Evolutionary conservation across 2,113 vertebrate genomes (phyloP), one percentile per base, ranked within the genome.

Genomic region (Sinocyclocheilus maitianheensis): DNA sequence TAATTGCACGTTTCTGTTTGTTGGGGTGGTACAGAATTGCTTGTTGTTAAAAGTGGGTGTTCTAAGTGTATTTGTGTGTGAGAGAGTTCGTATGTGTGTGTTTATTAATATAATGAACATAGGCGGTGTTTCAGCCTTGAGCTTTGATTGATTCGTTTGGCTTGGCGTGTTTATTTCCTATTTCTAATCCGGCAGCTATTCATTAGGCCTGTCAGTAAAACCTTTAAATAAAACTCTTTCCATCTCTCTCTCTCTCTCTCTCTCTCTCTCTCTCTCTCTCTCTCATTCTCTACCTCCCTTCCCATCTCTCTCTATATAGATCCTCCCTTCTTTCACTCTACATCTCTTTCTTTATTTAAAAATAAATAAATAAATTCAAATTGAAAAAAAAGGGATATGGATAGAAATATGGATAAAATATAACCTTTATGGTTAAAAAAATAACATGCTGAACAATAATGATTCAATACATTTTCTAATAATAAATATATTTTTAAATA

Each of bases 71-170:
- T 9, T 24, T 62, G 40, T 26, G 74, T 22, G 11, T 5, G 51
- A 3, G 51, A 16, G 76, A 55, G 22, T 24, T 60, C 22, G 22
- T 81, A 14, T 81, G 81, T 83, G 24, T 72, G 65, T 72, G 12
- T 58, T 83, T 74, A 58, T 83, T 74, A 58, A 83, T 72, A 58
- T 83, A 83, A 83, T 72, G 81, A 83, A 83, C 24, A 37, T 40
- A 72, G 81, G 80, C 24, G 22, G 62, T 72, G 12, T 48, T 82
- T 67, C 80, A 82, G 63, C 24, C 24, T 16, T 82, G 80, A 69
- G 80, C 81, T 58, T 55, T 83, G 81, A 83, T 83, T 83, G 81
- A 74, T 74, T 83, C 74, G 67, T 83, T 83, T 83, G 67, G 81
- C 81, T 74, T 74, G 81, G 48, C 3, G 22, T 83, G 67, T 24